Percentiles rank a stretch among this genome's conserved stretches.
Conservation (phyloP, 2,797 vertebrate genomes). For the Psittacula derbiana region DNA sequence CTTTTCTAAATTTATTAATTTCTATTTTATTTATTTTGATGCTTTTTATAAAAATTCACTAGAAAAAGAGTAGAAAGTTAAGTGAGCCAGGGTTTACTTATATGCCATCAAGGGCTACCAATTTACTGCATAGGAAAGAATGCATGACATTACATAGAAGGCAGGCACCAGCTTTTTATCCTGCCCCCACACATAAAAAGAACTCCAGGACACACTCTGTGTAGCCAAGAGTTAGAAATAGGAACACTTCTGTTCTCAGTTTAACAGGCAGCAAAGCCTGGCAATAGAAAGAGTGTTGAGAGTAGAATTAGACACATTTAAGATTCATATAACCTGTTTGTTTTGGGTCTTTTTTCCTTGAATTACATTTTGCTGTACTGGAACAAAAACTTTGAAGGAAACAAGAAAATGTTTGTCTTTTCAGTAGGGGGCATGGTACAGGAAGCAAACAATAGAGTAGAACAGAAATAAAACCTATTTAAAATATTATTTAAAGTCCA, state of each 20-base stretch:
- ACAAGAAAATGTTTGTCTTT: background rate
- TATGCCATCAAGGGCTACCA: background rate
- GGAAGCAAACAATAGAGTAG: background rate
- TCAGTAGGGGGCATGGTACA: background rate
- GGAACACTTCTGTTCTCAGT: background rate
- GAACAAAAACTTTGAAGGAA: background rate
- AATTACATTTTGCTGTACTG: background rate
- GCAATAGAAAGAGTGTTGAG: background rate
- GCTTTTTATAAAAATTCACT: background rate
- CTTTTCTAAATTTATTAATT: background rate
- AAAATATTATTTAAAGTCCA: background rate
- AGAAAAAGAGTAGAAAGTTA: background rate
- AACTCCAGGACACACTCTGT: background rate
- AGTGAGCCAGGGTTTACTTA: background rate
- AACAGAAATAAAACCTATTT: background rate
- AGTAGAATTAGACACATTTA: background rate
- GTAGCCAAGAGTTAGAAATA: background rate
- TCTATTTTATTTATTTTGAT: background rate
- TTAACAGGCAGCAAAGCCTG: background rate
- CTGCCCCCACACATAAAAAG: background rate
- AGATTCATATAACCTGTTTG: background rate
- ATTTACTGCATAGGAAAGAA: background rate
- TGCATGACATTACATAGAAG: background rate
- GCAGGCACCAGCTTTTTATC: rapidly evolving
- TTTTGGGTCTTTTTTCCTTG: background rate